Base-by-base conservation (phyloP, 1,140 invertebrate genomes). In the Anastrepha obliqua region DNA sequence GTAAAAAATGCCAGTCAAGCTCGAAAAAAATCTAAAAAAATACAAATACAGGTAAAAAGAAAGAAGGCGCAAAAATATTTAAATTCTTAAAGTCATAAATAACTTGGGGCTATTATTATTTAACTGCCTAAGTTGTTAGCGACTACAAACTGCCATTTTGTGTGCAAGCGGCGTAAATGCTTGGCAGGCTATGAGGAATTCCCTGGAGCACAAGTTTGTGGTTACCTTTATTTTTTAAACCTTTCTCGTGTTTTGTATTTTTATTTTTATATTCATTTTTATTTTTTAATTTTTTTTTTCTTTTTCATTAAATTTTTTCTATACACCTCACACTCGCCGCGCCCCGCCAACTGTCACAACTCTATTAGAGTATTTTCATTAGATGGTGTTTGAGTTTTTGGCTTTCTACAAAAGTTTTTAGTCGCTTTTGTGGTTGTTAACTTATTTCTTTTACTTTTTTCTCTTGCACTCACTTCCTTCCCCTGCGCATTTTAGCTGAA, bases 301-400 rank as follows among this genome's bases (percentile, higher is more conserved):
- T 58, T 20, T 55, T 74, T 4, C 17, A 20, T 2, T 5, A 64
- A 64, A 47, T 74, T 74, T 74, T 17, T 47, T 67, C 39, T 39
- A 67, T 11, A 67, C 17, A 29, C 74, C 47, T 13, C 74, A 81
- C 5, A 74, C 42, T 42, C 13, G 15, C 13, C 17, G 8, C 47
- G 44, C 42, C 1, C 2, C 42, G 42, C 70, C 47, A 81, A 81
- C 42, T 81, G 47, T 55, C 74, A 55, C 74, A 81, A 29, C 51
- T 81, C 47, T 55, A 81, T 81, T 81, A 55, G 51, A 55, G 74
- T 20, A 6, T 81, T 81, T 81, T 81, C 74, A 81, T 39, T 55
- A 55, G 20, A 81, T 20, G 47, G n/a, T 55, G 47, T 44, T 29
- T 55, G 60, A 62, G 15, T 15, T 62, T n/a, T 62, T 17, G 29